Conservation (phyloP, 2,888 invertebrate genomes). For the Drosophila putrida region DNA sequence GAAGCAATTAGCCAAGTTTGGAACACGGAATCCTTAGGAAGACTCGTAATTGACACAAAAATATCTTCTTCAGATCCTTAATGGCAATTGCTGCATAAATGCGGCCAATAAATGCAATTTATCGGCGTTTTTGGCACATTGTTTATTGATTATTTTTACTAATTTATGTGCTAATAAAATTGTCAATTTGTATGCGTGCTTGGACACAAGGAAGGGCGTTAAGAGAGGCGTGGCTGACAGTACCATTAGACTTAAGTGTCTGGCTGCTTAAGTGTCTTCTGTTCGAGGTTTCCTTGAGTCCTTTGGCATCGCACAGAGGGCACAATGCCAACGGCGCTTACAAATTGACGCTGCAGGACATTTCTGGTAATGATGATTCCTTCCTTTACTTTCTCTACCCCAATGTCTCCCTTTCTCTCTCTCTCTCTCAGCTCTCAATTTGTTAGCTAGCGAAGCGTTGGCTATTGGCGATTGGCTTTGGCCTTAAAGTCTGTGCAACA, state of each 20-base stretch:
- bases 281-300: conserved; percentile 1
- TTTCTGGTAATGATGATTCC: conserved; percentile 68
- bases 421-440: not conserved
- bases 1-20: conserved; percentile 63
- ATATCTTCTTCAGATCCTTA: conserved; percentile 39
- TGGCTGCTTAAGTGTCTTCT: conserved; percentile 42
- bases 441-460: conserved; percentile 39
- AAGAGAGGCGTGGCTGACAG: conserved; percentile 60
- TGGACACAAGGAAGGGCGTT: not conserved
- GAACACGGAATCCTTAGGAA: not conserved
- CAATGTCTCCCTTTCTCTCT: not conserved
- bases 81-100: conserved; percentile 55
- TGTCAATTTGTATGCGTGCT: conserved; percentile 81
- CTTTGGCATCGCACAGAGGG: conserved; percentile 51
- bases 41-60: conserved; percentile 61
- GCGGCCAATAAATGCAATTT: conserved; percentile 74
- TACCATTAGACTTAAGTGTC: conserved; percentile 78
- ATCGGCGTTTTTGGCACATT: conserved; percentile 69
- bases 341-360: conserved; percentile 81
- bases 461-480: conserved; percentile 32
- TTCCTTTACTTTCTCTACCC: not conserved
- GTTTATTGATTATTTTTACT: conserved; percentile 81
- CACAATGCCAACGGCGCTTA: conserved; percentile 73
- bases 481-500: conserved; percentile 47
- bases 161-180: conserved; percentile 80